phyloP scores from a whole-genome alignment of 2,888 invertebrate genomes.

The Calameuta pallipes region DNA sequence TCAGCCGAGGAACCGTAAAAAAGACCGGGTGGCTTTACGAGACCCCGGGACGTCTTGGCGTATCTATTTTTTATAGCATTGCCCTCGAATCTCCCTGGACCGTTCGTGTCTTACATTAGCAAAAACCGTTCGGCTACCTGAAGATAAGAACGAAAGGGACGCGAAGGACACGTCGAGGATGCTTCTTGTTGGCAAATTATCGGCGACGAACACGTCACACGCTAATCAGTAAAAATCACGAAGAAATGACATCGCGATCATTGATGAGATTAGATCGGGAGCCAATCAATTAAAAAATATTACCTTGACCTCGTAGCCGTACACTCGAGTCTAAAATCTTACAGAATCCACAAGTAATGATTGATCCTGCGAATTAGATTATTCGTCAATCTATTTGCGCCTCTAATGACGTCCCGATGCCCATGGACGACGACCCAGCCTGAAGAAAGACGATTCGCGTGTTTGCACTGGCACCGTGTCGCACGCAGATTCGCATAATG shows the following conservation, averaged over 20 bases:
- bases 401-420: background rate
- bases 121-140: background rate
- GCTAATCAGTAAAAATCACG: background rate
- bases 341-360: background rate
- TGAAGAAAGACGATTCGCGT: background rate
- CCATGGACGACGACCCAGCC: background rate
- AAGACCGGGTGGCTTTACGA: background rate
- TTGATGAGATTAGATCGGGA: background rate
- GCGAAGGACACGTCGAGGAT: background rate
- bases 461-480: background rate
- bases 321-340: background rate
- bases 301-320: background rate
- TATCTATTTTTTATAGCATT: background rate
- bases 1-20: background rate
- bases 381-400: background rate
- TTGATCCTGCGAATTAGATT: background rate
- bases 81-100: background rate
- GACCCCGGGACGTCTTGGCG: background rate
- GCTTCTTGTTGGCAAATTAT: background rate
- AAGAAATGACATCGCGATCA: background rate
- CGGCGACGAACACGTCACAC: background rate
- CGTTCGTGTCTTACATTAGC: background rate
- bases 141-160: background rate
- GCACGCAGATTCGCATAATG: background rate
- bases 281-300: background rate